Evolutionary conservation across 2,113 vertebrate genomes (phyloP), one percentile per base, ranked within the genome.

Genomic region (Salminus brasiliensis): DNA sequence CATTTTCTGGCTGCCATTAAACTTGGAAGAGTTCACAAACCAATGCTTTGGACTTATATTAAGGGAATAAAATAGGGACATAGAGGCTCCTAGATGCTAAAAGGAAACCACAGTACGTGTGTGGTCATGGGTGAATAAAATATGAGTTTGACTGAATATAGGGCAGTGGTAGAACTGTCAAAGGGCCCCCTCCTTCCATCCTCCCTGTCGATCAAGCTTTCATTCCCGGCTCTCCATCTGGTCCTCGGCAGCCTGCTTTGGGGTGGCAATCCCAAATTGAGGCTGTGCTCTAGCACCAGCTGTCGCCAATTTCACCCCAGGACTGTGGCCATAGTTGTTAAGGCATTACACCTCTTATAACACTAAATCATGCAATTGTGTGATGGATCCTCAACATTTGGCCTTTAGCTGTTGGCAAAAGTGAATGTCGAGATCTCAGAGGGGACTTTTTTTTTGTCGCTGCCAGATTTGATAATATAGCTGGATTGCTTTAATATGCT

Each of bases 211-310:
- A 2, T 27, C 36, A 5, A 21, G 30, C 29, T 72, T 34, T 66
- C 27, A 11, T 57, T 41, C 39, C 75, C 62, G 5, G 43, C 62
- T 78, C n/a, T 68, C 59, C 60, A 81, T 74, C 63, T 67, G 43
- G 3, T 36, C 69, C 41, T 16, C 43, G 34, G 16, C 60, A 82
- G n/a, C 62, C 41, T n/a, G n/a, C n/a, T 29, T 52, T 29, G 36
- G 25, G 27, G 25, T n/a, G 5, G 67, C 43, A 13, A n/a, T 57
- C 49, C 16, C 11, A 57, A 41, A 41, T n/a, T 29, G 60, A 67
- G 75, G 53, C 70, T 87, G 23, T 3, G 57, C 57, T 71, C 81
- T 83, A 67, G 66, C 63, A 55, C 76, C 89, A 90, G 85, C 87
- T 91, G 85, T 73, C 25, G 25, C 34, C 32, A 27, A 30, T 78